Percentiles rank a stretch among this genome's conserved stretches.
These are phyloP conservation scores for Phrynocephalus vlangalii DNA, from an alignment of 2,797 vertebrate species.

Conservation along the genomic window DNA sequence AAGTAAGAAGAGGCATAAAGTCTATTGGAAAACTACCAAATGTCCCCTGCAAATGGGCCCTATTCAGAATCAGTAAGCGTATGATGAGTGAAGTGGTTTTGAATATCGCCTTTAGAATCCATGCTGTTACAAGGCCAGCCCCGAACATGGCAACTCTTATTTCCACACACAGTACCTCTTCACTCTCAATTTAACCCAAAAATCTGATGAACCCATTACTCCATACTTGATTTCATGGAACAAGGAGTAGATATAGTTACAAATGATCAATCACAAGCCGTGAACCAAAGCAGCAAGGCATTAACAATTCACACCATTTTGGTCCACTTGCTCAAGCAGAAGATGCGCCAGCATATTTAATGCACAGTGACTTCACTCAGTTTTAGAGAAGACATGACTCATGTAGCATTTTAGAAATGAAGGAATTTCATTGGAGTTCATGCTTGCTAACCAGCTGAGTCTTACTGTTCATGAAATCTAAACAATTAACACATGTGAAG, in stretches of 20 bases:
- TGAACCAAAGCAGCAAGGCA: conserved; percentile 93
- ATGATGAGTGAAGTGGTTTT: conserved; percentile 91
- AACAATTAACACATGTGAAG: conserved; percentile 72
- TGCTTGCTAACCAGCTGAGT: conserved; percentile 54
- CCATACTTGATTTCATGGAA: conserved; percentile 97
- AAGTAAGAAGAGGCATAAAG: conserved; percentile 86
- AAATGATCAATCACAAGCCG: conserved; percentile 97
- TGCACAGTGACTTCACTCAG: conserved; percentile 89
- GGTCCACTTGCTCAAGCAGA: conserved; percentile 96
- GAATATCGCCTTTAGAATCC: conserved; percentile 92
- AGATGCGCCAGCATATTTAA: conserved; percentile 93
- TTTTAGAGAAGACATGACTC: conserved; percentile 84
- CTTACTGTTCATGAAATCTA: conserved; percentile 54
- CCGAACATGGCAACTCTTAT: conserved; percentile 88
- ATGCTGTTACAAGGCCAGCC: conserved; percentile 90
- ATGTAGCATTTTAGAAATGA: conserved; percentile 82
- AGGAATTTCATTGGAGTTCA: conserved; percentile 71
- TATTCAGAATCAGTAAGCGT: conserved; percentile 95
- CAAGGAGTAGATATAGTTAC: conserved; percentile 98
- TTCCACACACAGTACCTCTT: conserved; percentile 91
- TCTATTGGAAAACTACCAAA: conserved; percentile 89
- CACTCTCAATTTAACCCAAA: conserved; percentile 98
- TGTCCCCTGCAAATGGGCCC: conserved; percentile 89
- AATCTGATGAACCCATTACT: conserved; percentile 93
- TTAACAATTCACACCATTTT: conserved; percentile 98